Evolutionary conservation across 2,888 invertebrate genomes (phyloP), one percentile per base, ranked within the genome.

Genomic region (Zaprionus lineosus): DNA sequence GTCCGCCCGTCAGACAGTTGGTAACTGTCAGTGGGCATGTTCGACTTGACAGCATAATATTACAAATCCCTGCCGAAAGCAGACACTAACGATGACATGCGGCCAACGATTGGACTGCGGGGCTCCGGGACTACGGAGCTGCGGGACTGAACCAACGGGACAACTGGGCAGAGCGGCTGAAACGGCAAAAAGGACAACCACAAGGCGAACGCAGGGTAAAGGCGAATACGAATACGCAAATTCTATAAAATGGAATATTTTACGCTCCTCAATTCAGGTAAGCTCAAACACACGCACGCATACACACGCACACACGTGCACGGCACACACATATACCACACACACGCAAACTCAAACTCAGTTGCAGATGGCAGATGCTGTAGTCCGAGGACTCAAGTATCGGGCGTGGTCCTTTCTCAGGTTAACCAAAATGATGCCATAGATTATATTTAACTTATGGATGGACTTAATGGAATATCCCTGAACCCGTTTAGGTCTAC

Each of bases 51-150:
- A 81, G 84, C 75, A 84, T 86, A 86, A 86, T 86, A 86, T 86
- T 86, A 81, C 84, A 86, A 86, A 86, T 86, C 86, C 86, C 86
- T 86, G 84, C 86, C 75, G 84, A 82, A 86, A 84, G 82, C 84
- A 79, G 77, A 79, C 84, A 84, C 81, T 74, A 83, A 79, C 82
- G 82, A 82, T 75, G 81, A 82, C 82, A 79, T 68, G 73, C 67
- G 72, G 75, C 66, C 53, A 64, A 48, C 26, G 24, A 11, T 1
- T 11, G 15, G 29, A 21, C 46, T 24, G n/a, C 15, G n/a, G 24
- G 19, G 41, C 24, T 34, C 9, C 21, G 8, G 51, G 16, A 3
- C 7, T 16, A 19, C 40, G 40, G 37, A 4, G 3, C 28, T 7
- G 12, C 43, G 31, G 33, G 8, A 24, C 18, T 1, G 12, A 14